A percentile compares a stretch with the other conserved stretches of the same genome.
Conservation (phyloP, 2,113 vertebrate genomes). For the Acinonyx jubatus region DNA sequence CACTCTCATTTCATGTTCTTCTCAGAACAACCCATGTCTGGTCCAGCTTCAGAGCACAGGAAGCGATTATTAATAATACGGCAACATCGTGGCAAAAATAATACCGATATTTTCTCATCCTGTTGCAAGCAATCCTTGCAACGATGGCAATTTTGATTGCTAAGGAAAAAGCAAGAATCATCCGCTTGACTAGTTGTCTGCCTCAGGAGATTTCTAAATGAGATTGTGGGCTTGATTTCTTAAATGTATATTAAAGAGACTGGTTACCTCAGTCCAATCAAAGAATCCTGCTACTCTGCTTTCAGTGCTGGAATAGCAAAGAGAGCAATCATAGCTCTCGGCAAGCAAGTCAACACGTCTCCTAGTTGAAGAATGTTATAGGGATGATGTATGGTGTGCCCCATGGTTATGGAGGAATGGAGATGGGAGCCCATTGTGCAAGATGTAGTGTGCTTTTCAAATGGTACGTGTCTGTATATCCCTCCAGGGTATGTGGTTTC, state of each 20-base stretch:
- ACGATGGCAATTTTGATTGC: background rate
- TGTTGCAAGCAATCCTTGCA: background rate
- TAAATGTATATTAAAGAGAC: background rate
- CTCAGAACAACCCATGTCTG: background rate
- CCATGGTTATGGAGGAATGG: background rate
- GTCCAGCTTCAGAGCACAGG: background rate
- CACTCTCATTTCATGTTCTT: background rate
- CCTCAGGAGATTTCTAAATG: background rate
- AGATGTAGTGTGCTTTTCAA: background rate
- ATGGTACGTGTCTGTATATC: fast-evolving
- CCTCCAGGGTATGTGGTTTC: background rate
- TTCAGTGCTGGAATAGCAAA: background rate
- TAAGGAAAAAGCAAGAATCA: background rate
- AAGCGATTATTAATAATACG: background rate
- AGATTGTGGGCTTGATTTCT: background rate
- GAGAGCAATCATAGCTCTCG: background rate
- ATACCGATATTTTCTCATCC: background rate
- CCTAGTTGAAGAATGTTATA: background rate
- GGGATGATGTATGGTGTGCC: background rate
- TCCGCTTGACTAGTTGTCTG: background rate
- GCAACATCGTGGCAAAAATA: background rate
- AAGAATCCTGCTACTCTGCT: background rate
- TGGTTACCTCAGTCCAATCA: background rate
- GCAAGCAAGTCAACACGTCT: background rate
- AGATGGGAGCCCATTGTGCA: background rate